Evolutionary conservation across 2,888 invertebrate genomes (phyloP), one percentile per base, ranked within the genome.

Genomic region (Sinhomidia bicolor): DNA sequence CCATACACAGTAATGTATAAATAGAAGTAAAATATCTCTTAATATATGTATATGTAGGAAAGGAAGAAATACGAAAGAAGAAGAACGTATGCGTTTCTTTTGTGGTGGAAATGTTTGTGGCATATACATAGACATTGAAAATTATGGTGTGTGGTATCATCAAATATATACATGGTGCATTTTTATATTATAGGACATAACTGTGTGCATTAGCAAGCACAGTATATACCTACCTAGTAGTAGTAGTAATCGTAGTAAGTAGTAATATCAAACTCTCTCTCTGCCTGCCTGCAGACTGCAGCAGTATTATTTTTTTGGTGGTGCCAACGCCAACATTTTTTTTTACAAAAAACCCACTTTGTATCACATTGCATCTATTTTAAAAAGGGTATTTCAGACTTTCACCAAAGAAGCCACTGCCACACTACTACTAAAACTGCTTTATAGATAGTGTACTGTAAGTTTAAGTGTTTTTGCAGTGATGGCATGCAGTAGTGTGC

Each of bases 321-420:
- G 68, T 68, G 68, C 68, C 68, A 68, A 36, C 68, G 36, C 36
- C 36, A 36, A 36, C n/a, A 68, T 68, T 68, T 68, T 68, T n/a
- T 57, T 20, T 57, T 26, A 32, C 32, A 17, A 36, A 32, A 36
- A 62, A 9, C 65, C 0, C 29, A 65, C 7, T 68, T 68, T 36
- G 29, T 68, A 68, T 68, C 68, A 36, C 68, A 68, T 36, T 36
- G 36, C 68, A 68, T 68, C 68, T 36, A 68, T 36, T 68, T 68
- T 68, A 68, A 68, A 62, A 32, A 32, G 68, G 68, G 68, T 68
- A 68, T 68, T 36, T 68, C 68, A 68, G 29, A 6, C 9, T 68
- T 68, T 36, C 68, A 68, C 36, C 68, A 32, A 32, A 36, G n/a
- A n/a, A 32, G 20, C 54, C 14, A 29, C 60, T 26, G 14, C 10